These are phyloP conservation scores for Octodon degus DNA, from an alignment of 2,113 vertebrate species.

Conservation along the genomic window DNA sequence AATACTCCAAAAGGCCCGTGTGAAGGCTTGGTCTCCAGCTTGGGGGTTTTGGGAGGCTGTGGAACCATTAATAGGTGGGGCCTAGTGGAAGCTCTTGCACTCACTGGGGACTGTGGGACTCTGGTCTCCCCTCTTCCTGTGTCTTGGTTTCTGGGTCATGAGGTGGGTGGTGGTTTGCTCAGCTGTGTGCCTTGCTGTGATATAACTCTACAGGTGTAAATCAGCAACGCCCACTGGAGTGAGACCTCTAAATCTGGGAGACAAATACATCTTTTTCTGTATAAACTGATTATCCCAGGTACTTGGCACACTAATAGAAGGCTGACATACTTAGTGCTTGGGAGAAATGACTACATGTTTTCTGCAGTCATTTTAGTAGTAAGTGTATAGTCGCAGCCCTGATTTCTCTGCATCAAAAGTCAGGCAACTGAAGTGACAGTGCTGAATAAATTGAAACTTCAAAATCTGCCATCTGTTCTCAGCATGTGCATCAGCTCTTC, in stretches of 20 bases:
- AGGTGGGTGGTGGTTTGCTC: neutral
- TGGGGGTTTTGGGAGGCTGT: neutral
- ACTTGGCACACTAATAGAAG: neutral
- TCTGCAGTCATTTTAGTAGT: neutral
- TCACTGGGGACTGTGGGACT: neutral
- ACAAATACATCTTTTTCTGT: neutral
- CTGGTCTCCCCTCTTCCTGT: neutral
- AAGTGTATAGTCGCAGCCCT: neutral
- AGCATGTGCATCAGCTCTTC: neutral
- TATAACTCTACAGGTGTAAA: neutral
- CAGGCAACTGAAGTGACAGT: neutral
- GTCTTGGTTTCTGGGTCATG: neutral
- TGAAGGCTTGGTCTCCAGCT: neutral
- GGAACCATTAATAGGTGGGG: neutral
- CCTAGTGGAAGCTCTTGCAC: neutral
- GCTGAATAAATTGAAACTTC: neutral
- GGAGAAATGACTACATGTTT: neutral
- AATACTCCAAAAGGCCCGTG: neutral
- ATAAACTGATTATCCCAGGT: neutral
- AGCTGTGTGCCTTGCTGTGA: neutral
- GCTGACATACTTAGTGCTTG: neutral
- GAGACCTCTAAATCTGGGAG: neutral
- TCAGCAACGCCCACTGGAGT: too few species aligned
- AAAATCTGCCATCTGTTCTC: constrained; percentile 17
- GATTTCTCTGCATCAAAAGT: neutral